Percentiles rank a stretch among this genome's conserved stretches.
Conservation (phyloP, 2,797 vertebrate genomes). For the Silurus aristotelis region DNA sequence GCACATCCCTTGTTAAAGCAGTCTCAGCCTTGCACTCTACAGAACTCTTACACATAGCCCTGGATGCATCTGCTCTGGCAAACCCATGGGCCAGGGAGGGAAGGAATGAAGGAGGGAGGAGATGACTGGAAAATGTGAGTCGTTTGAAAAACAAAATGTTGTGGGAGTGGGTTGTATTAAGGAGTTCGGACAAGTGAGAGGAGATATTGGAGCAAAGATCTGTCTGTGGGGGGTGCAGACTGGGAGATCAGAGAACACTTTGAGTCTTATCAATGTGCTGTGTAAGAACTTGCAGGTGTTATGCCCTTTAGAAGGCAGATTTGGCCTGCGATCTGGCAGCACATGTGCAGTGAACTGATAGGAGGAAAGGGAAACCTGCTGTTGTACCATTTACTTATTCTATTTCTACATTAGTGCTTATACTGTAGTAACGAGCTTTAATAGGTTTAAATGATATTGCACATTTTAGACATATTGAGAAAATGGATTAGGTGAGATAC, state of each 20-base stretch:
- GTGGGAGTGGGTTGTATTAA: constrained; percentile 43
- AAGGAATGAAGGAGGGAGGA: constrained; percentile 34
- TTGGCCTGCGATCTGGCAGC: constrained; percentile 64
- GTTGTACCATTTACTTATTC: constrained; percentile 48
- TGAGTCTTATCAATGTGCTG: constrained; percentile 65
- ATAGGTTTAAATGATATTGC: background rate
- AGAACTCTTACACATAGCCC: constrained; percentile 43
- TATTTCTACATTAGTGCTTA: background rate
- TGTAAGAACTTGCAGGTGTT: constrained; percentile 73
- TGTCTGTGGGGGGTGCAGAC: background rate
- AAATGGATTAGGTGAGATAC: background rate
- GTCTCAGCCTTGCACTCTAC: constrained; percentile 28
- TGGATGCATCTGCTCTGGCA: constrained; percentile 68
- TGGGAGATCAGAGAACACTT: constrained; percentile 47
- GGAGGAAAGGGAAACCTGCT: constrained; percentile 48
- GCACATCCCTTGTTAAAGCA: constrained; percentile 61
- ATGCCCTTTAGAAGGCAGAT: constrained; percentile 61
- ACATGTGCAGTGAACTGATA: constrained; percentile 67
- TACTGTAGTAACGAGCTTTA: background rate
- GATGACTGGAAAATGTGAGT: constrained; percentile 72
- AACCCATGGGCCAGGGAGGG: constrained; percentile 39
- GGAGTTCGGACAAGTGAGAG: constrained; percentile 21
- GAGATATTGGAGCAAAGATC: constrained; percentile 40
- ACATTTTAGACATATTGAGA: background rate
- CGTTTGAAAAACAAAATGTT: constrained; percentile 66